phyloP scores from a whole-genome alignment of 2,797 vertebrate species.

The Luscinia luscinia region DNA sequence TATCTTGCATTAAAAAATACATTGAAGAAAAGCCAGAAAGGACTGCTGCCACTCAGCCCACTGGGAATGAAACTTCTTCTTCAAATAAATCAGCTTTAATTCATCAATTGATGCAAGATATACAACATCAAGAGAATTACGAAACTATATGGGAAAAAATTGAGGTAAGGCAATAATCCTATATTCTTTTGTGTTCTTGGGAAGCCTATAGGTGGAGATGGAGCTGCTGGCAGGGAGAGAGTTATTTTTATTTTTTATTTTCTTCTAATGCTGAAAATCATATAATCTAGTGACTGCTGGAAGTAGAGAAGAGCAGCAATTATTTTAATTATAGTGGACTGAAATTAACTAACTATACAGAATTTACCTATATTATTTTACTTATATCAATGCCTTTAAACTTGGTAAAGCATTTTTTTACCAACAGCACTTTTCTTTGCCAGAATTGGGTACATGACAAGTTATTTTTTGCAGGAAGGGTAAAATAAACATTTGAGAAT shows the following conservation, averaged over 20 bases:
- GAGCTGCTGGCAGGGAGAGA: background rate
- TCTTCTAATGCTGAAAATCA: background rate
- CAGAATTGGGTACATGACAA: background rate
- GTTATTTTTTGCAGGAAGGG: background rate
- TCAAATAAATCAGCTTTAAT: conserved; percentile 81
- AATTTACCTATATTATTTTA: background rate
- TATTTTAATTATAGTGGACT: background rate
- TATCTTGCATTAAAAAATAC: conserved; percentile 69
- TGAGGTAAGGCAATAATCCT: conserved; percentile 83
- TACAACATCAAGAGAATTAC: conserved; percentile 89
- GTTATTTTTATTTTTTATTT: background rate
- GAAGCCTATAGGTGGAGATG: background rate
- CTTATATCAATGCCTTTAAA: background rate
- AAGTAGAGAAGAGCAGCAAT: background rate
- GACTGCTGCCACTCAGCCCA: background rate
- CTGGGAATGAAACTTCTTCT: conserved; percentile 64
- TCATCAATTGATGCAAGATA: conserved; percentile 89
- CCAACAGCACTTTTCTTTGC: background rate
- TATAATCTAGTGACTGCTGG: background rate
- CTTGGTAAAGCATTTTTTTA: background rate
- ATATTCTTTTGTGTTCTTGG: background rate
- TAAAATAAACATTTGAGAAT: background rate
- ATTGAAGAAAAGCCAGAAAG: conserved; percentile 56
- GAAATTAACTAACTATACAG: background rate
- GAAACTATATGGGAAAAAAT: conserved; percentile 91